Conservation (phyloP, 2,113 vertebrate genomes). For the Ceyx margarethae region DNA sequence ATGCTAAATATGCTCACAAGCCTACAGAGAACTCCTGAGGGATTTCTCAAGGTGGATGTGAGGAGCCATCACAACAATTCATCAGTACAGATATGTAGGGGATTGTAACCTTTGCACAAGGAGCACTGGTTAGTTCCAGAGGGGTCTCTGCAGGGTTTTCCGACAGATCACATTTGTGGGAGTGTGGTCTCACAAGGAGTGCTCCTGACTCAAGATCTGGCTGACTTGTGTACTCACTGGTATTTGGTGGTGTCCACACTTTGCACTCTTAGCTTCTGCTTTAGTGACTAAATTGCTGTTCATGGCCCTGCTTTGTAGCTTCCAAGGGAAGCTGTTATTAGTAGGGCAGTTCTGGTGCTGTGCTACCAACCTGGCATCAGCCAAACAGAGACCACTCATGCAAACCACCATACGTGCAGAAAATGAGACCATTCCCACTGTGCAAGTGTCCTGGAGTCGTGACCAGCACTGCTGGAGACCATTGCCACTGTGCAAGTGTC, state of each 20-base stretch:
- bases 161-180: not conserved
- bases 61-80: not conserved
- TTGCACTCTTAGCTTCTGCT: not conserved
- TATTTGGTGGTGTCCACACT: not conserved
- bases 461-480: not conserved
- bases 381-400: not conserved
- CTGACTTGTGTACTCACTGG: not conserved
- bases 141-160: not conserved
- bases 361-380: not conserved
- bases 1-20: not conserved
- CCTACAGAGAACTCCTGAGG: not conserved
- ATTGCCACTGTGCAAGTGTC: not conserved
- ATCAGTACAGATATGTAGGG: not conserved
- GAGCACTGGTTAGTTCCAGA: not conserved
- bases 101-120: not conserved
- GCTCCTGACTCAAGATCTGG: not conserved
- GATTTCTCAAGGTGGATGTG: not conserved
- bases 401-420: rapidly evolving
- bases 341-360: not conserved
- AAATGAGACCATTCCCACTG: not conserved
- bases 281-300: not conserved
- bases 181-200: not conserved
- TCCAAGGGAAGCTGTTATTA: not conserved
- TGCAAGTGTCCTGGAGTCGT: not conserved
- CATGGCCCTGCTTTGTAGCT: not conserved